These are phyloP conservation scores for Trachelus tabidus DNA, from an alignment of 2,888 invertebrate species.

Conservation along the genomic window DNA sequence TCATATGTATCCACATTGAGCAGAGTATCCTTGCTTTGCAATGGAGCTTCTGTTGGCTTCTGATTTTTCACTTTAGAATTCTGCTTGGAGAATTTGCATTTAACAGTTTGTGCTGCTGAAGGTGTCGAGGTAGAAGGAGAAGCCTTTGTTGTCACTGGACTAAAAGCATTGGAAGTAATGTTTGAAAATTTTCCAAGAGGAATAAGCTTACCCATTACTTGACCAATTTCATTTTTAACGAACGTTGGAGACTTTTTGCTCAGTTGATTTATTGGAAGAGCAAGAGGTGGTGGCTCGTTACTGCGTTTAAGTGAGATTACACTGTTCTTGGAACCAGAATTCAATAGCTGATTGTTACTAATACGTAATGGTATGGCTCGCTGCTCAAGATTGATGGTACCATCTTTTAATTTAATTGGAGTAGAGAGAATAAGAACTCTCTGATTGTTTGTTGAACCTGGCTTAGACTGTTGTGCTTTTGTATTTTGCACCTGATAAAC, in stretches of 20 bases:
- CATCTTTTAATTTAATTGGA: slow-evolving; percentile 17
- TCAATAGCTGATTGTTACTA: slow-evolving; percentile 14
- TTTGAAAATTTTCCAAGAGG: slow-evolving; percentile 19
- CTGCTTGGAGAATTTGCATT: not conserved
- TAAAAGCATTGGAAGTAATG: slow-evolving; percentile 6
- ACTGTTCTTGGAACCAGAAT: slow-evolving; percentile 8
- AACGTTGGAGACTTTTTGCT: slow-evolving; percentile 15
- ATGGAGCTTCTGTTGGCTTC: not conserved
- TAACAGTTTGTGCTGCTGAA: not conserved
- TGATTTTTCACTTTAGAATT: not conserved
- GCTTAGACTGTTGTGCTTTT: slow-evolving; percentile 2
- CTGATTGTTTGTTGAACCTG: slow-evolving; percentile 7
- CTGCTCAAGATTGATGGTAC: slow-evolving; percentile 18
- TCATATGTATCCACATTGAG: not conserved
- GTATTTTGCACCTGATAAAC: slow-evolving; percentile 9
- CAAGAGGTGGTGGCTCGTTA: slow-evolving; percentile 14
- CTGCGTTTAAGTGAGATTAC: slow-evolving; percentile 16
- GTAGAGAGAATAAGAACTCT: slow-evolving; percentile 19
- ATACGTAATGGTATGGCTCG: slow-evolving; percentile 18
- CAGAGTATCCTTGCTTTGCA: not conserved
- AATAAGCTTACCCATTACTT: slow-evolving; percentile 18
- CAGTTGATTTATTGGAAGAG: slow-evolving; percentile 16
- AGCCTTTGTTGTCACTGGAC: slow-evolving; percentile 2
- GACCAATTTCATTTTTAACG: slow-evolving; percentile 21
- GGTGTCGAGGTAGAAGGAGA: not conserved